Evolutionary conservation across 2,113 vertebrate species (phyloP), one percentile per base, ranked within the genome.

Genomic region (Bettongia penicillata): DNA sequence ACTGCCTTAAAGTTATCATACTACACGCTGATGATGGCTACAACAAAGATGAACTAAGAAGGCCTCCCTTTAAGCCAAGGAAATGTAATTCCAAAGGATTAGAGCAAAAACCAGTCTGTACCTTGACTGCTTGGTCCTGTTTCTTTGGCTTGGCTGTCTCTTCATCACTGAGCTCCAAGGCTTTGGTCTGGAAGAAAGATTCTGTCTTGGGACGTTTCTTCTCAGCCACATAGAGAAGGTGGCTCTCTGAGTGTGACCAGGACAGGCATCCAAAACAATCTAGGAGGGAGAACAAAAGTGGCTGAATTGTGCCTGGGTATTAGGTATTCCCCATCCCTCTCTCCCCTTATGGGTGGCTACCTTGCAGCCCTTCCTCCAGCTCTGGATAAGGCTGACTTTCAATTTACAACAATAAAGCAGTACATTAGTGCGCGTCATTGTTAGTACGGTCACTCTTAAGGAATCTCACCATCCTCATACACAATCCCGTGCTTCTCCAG

Each of bases 171-270:
- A 97, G 7, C 90, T 98, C 98, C 0, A 98, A 95, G 28, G 98
- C 97, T 98, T 98, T 98, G 95, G 97, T 99, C 98, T 99, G 99
- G 97, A 99, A 99, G 98, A 99, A 99, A n/a, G 99, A 99, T 97
- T 99, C 99, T 0, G 99, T 95, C 98, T 99, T 99, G 89, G 99
- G 99, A 68, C 99, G 99, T 97, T 99, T 99, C 98, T 99, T 99
- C 98, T 99, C 99, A 37, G 99, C 99, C 98, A 99, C 99, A 14
- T 99, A 99, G 93, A 99, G 97, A 90, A 99, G 99, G 96, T 99
- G 99, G 22, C 99, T 99, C 98, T 99, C 99, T 1, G 99, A 99
- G 97, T 99, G 99, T 0, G 99, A 99, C 99, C 99, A 99, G 94
- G 99, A 99, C 98, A 99, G 98, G 98, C 99, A 99, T 94, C 99